Conservation (phyloP, 2,797 vertebrate species). For the Parauchenoglanis ngamensis region DNA sequence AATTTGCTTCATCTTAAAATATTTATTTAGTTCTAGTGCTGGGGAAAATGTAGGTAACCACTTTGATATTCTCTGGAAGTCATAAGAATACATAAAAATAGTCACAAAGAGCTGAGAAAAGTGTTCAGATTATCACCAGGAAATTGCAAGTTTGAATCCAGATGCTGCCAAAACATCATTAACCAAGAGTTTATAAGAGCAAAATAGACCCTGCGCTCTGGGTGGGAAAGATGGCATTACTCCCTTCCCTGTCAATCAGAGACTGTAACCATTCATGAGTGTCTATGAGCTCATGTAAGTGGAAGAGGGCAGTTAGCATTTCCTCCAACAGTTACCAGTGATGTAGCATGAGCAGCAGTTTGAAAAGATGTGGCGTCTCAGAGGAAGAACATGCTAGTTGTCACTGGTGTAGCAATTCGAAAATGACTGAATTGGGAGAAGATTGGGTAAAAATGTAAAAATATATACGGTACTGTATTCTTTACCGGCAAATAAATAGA, state of each 20-base stretch:
- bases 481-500: background rate
- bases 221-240: background rate
- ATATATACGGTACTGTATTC: background rate
- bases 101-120: background rate
- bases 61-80: background rate
- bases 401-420: background rate
- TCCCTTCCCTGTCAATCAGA: background rate
- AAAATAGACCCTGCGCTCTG: background rate
- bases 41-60: background rate
- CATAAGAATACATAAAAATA: background rate
- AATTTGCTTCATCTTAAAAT: constrained; percentile 22
- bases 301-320: background rate
- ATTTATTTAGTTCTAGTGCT: background rate
- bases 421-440: background rate
- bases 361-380: background rate
- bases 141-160: background rate
- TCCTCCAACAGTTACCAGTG: background rate
- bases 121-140: background rate
- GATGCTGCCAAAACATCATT: background rate
- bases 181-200: background rate
- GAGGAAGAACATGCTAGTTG: background rate
- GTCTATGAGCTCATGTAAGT: background rate
- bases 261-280: background rate
- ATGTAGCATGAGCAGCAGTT: background rate
- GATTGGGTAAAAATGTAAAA: background rate